phyloP scores from a whole-genome alignment of 1,140 invertebrate species.

The Pemphigus obesinymphae region DNA sequence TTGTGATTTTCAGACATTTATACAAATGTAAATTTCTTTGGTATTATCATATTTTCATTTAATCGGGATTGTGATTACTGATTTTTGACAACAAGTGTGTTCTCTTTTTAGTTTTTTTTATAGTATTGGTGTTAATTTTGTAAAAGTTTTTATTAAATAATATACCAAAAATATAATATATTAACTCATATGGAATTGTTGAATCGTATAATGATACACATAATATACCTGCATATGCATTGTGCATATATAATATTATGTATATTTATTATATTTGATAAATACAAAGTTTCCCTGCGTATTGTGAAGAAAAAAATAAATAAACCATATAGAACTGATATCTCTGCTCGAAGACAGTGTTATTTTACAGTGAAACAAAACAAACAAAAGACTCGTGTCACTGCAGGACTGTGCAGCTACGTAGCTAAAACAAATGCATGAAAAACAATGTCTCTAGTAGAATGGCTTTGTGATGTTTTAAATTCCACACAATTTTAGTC shows the following conservation, averaged over 20 bases:
- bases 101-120: too few species aligned
- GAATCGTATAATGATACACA: too few species aligned
- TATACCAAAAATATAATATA: too few species aligned
- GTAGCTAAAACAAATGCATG: neutral
- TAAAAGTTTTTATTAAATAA: too few species aligned
- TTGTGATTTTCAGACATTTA: too few species aligned
- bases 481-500: neutral
- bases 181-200: too few species aligned
- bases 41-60: too few species aligned
- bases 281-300: neutral
- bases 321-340: neutral
- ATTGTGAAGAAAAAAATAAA: neutral
- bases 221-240: too few species aligned
- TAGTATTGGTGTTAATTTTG: too few species aligned
- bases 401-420: neutral
- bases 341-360: neutral
- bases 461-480: constrained; percentile 3
- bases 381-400: constrained; percentile 9
- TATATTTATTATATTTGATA: neutral
- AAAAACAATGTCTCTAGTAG: neutral
- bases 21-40: too few species aligned
- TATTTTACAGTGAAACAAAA: constrained; percentile 22
- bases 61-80: too few species aligned
- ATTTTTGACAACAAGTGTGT: too few species aligned
- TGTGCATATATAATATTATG: neutral